phyloP scores from a whole-genome alignment of 2,113 vertebrate genomes.

The Callithrix jacchus region DNA sequence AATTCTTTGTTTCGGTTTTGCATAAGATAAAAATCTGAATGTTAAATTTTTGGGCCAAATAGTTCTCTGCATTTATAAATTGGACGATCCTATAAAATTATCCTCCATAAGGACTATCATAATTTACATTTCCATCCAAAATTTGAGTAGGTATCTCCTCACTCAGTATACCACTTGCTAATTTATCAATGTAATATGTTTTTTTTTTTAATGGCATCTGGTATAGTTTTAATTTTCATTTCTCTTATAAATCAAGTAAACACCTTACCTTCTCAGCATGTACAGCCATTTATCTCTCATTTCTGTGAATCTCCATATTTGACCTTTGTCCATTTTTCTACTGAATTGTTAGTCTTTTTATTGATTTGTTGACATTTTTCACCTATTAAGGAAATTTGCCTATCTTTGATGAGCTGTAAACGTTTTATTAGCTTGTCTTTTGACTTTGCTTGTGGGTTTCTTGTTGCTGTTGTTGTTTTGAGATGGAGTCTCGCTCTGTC shows the following conservation, averaged over 20 bases:
- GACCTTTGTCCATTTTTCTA: not conserved
- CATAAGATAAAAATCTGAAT: slow-evolving; percentile 5
- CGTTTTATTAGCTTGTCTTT: not conserved
- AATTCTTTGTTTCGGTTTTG: not conserved
- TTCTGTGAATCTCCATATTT: not conserved
- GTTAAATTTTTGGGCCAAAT: not conserved
- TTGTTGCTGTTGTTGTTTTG: too few relatives aligned
- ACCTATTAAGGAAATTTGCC: not conserved
- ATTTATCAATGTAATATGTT: not conserved
- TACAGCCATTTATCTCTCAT: not conserved
- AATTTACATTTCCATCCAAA: not conserved
- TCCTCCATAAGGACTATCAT: not conserved
- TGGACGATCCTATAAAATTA: not conserved
- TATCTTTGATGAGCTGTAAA: slow-evolving; percentile 22
- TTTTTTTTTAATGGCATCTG: not conserved
- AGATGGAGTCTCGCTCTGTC: too few relatives aligned
- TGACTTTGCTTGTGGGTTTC: not conserved
- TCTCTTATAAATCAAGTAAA: not conserved
- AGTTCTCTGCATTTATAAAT: not conserved
- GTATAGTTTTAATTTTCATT: not conserved
- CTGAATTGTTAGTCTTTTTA: not conserved
- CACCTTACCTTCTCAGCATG: not conserved
- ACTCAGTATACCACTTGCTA: not conserved
- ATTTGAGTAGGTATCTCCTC: not conserved
- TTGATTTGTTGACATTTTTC: not conserved